Evolutionary conservation across 2,888 invertebrate species (phyloP), one percentile per base, ranked within the genome.

Genomic region (Ormyrus labotus): DNA sequence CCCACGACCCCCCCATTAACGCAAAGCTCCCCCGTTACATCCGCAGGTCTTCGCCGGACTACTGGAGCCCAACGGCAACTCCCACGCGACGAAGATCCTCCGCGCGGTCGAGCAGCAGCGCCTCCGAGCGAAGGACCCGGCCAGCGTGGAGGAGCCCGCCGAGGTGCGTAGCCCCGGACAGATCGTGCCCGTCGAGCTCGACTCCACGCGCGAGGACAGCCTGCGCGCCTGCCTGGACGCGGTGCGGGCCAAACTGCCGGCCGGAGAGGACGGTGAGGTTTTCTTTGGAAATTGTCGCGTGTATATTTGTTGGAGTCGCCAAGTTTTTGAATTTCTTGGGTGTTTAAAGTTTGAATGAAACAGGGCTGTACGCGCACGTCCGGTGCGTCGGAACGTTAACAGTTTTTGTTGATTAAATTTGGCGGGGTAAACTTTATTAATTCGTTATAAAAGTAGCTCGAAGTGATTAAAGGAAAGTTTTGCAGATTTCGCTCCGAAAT

Each of bases 221-320:
- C 90, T 96, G 65, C 95, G 95, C 82, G 96, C 96, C 90, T 95
- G 96, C 7, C 95, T 96, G 11, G 94, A 95, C 84, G 94, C 95
- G 34, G 94, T 96, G 83, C 94, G 96, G 19, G 94, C 95, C 72
- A 96, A 96, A 92, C 91, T 96, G 87, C 96, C 96, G 81, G 95
- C 96, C 70, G 96, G 96, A 60, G 96, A 96, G 92, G 95, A 96
- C 88, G 96, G 96, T 94, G 88, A 91, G 91, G 7, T 34, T 57
- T 10, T 57, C 19, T 57, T 58, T 45, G 11, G 34, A 19, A 10
- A 45, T 45, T 51, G 34, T 34, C 34, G 34, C 34, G 34, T 34
- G 1, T 2, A 19, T 34, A 34, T 34, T 34, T 34, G 34, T 34
- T 34, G 0, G 34, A 4, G 34, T 34, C 34, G 34, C 3, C 3